phyloP scores from a whole-genome alignment of 2,888 invertebrate species.

The Taphrorychus bicolor region DNA sequence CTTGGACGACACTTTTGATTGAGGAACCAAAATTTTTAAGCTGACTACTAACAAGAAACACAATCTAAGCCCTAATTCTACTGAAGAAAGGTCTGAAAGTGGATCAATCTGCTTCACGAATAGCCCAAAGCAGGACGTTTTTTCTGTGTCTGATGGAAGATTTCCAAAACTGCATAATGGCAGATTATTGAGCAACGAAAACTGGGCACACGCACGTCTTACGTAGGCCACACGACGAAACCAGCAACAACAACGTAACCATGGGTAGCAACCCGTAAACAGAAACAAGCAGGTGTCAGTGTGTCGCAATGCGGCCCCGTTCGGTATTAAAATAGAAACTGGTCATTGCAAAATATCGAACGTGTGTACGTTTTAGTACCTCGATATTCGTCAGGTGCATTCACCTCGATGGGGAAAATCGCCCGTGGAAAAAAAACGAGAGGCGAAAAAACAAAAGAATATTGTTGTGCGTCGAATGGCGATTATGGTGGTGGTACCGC shows the following conservation, averaged over 20 bases:
- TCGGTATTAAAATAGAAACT: conserved; percentile 8
- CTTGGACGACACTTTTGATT: no score
- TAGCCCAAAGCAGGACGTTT: no score
- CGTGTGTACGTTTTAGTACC: background rate
- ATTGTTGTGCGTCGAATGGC: background rate
- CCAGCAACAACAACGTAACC: background rate
- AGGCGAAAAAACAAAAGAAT: background rate
- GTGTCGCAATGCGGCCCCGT: conserved; percentile 7
- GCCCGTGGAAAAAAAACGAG: background rate
- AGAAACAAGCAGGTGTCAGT: conserved; percentile 3
- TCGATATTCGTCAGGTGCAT: background rate
- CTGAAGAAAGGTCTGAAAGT: no score
- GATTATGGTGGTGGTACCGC: background rate
- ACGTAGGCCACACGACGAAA: no score
- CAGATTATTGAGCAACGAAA: no score
- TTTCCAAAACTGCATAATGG: no score
- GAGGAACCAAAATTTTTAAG: no score
- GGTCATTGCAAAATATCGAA: conserved; percentile 2
- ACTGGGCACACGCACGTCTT: no score
- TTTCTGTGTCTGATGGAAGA: no score
- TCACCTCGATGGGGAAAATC: background rate
- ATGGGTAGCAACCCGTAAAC: background rate
- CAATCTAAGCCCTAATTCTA: no score
- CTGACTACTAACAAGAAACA: no score
- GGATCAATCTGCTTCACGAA: no score